These are phyloP conservation scores for Oncopodura yosiiana DNA, from an alignment of 1,140 invertebrate genomes.

Conservation along the genomic window DNA sequence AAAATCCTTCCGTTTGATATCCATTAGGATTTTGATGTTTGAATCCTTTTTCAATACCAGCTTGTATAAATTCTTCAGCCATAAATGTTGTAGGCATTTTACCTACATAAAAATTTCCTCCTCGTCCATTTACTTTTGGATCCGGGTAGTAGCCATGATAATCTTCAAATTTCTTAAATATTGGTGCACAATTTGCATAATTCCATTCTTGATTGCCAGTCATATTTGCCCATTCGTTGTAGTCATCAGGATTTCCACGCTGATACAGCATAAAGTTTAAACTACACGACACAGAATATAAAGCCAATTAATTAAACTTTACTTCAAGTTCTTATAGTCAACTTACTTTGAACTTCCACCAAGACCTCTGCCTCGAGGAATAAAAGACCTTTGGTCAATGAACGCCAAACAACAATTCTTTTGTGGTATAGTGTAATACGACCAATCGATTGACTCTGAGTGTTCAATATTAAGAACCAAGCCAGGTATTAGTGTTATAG, in stretches of 20 bases:
- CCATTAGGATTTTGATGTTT: conserved; percentile 62
- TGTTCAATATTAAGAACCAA: background rate
- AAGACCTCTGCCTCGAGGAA: background rate
- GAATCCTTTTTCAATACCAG: conserved; percentile 60
- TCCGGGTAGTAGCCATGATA: conserved; percentile 35
- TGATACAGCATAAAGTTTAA: conserved; percentile 63
- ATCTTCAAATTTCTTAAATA: conserved; percentile 50
- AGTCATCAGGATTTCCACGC: conserved; percentile 61
- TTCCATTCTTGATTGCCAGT: conserved; percentile 78
- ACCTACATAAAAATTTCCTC: conserved; percentile 13
- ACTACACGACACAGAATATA: conserved; percentile 51
- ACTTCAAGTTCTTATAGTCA: too few relatives aligned
- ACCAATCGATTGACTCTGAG: background rate
- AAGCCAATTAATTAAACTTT: too few relatives aligned
- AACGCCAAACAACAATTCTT: background rate
- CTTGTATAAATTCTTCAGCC: conserved; percentile 44
- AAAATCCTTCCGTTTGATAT: conserved; percentile 16
- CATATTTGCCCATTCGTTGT: conserved; percentile 74
- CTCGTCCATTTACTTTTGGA: conserved; percentile 35
- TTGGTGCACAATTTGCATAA: conserved; percentile 64
- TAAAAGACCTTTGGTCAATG: background rate
- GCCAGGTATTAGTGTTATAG: conserved; percentile 2
- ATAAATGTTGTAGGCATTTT: conserved; percentile 12
- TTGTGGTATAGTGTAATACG: background rate
- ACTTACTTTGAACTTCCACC: too few relatives aligned